Evolutionary conservation across 2,797 vertebrate species (phyloP).

Genomic region (Morelia viridis): DNA sequence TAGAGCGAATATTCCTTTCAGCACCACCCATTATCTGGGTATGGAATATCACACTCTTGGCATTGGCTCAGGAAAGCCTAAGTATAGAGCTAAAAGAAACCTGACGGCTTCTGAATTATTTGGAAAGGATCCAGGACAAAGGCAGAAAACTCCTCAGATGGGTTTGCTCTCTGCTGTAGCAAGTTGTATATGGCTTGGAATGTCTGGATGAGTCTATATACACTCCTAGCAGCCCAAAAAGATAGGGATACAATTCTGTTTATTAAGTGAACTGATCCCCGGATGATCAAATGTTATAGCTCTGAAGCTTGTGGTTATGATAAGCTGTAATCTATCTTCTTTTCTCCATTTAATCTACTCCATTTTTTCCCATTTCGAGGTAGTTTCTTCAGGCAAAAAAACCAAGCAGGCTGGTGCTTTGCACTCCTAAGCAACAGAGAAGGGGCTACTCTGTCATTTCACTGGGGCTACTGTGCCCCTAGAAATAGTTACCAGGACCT

Average conservation of each 20-base stretch:
- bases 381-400: not conserved
- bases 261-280: not conserved
- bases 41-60: slow-evolving; percentile 11
- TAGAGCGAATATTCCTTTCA: not conserved
- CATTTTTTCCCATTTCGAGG: not conserved
- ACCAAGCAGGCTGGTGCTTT: not conserved
- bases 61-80: not conserved
- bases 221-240: not conserved
- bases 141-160: not conserved
- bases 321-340: not conserved
- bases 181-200: not conserved
- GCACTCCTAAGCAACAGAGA: not conserved
- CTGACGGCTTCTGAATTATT: slow-evolving; percentile 9
- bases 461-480: not conserved
- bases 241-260: not conserved
- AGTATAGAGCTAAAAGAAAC: not conserved
- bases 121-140: slow-evolving; percentile 8
- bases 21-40: not conserved
- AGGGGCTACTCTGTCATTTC: not conserved
- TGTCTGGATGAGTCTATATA: not conserved
- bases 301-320: not conserved
- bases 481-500: not conserved
- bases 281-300: not conserved
- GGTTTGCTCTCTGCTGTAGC: not conserved
- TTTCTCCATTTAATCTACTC: not conserved